These are phyloP conservation scores for Spodoptera frugiperda DNA, from an alignment of 1,140 invertebrate species.

Conservation along the genomic window DNA sequence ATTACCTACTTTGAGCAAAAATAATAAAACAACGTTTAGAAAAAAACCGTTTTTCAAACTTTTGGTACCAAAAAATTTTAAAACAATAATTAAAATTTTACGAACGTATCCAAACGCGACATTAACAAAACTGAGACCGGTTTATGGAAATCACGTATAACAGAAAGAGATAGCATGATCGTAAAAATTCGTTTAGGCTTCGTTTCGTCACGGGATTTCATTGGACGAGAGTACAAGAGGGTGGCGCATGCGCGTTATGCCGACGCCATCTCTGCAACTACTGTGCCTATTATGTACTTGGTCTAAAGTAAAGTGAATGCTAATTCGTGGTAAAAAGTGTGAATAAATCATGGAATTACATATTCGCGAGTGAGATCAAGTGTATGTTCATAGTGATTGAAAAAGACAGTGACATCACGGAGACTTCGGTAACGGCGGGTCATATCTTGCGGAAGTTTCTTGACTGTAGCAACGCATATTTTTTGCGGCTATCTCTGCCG, in stretches of 20 bases:
- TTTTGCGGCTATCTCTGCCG: conserved; percentile 79
- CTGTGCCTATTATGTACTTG: conserved; percentile 81
- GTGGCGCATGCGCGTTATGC: conserved; percentile 86
- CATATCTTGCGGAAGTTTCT: conserved; percentile 82
- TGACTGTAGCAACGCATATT: conserved; percentile 83
- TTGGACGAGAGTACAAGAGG: conserved; percentile 76
- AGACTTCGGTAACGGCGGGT: conserved; percentile 66
- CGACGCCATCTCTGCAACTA: conserved; percentile 86
- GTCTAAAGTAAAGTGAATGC: conserved; percentile 73
- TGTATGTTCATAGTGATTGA: conserved; percentile 58
- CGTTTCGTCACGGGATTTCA: conserved; percentile 69
- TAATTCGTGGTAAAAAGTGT: conserved; percentile 75
- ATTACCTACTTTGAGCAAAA: too few species aligned
- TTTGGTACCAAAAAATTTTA: conserved; percentile 1
- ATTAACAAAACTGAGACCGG: conserved; percentile 52
- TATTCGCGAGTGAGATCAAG: conserved; percentile 64
- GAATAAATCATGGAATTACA: conserved; percentile 75
- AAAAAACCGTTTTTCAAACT: conserved; percentile 31
- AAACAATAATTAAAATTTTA: conserved; percentile 30
- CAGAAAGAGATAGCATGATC: conserved; percentile 60
- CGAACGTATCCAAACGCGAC: conserved; percentile 51
- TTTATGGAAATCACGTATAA: conserved; percentile 35
- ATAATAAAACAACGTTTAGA: not conserved
- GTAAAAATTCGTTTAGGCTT: conserved; percentile 69
- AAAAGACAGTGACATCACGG: conserved; percentile 58